Evolutionary conservation across 2,888 invertebrate species (phyloP).

Genomic region (Drosophila conformis): DNA sequence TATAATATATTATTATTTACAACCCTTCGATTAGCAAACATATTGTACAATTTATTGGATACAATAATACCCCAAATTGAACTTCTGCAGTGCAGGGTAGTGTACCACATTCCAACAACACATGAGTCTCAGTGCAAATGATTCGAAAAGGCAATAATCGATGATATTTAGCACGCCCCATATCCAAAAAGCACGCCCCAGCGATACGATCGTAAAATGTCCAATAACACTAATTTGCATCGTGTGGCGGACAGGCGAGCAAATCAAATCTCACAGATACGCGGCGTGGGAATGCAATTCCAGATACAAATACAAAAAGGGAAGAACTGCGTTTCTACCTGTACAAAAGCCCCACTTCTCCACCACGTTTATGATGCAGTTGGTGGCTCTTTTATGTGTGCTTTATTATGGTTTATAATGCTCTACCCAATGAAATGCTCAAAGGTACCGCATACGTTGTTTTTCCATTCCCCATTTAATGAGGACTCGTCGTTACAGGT

Average conservation of each 20-base stretch:
- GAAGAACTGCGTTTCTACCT: background rate
- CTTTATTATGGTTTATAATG: conserved; percentile 41
- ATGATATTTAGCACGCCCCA: conserved; percentile 13
- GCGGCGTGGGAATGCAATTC: conserved; percentile 63
- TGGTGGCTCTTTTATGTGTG: conserved; percentile 39
- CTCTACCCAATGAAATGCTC: conserved; percentile 39
- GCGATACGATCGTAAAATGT: conserved; percentile 48
- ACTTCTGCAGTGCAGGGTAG: background rate
- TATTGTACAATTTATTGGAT: background rate
- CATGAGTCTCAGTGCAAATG: background rate
- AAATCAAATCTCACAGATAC: conserved; percentile 44
- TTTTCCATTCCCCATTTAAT: conserved; percentile 1
- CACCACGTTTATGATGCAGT: conserved; percentile 13
- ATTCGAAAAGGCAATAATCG: conserved; percentile 10
- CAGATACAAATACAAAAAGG: conserved; percentile 19
- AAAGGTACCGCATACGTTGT: conserved; percentile 20
- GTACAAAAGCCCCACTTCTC: background rate
- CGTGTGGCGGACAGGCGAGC: conserved; percentile 32
- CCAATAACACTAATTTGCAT: conserved; percentile 72
- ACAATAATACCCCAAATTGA: background rate
- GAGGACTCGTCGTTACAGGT: conserved; percentile 54
- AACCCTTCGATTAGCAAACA: background rate
- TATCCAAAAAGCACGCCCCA: conserved; percentile 12
- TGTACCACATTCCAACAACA: conserved; percentile 1
- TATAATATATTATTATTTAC: background rate